Evolutionary conservation across 2,888 invertebrate species (phyloP).

Genomic region (Pteria penguin): DNA sequence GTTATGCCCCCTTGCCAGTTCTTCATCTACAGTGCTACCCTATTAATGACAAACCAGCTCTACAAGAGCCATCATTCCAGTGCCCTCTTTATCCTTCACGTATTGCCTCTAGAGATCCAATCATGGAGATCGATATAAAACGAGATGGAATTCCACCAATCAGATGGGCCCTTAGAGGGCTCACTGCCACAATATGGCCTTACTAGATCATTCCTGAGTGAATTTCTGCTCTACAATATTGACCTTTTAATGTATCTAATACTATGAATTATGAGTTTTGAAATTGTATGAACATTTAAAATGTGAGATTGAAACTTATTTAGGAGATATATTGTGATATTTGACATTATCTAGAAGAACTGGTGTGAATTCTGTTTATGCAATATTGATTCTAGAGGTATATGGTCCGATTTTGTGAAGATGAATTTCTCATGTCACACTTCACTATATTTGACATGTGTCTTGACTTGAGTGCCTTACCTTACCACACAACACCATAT

Average conservation of each 20-base stretch:
- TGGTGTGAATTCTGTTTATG: too few species aligned
- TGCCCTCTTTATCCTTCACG: slow-evolving; percentile 79
- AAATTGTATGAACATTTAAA: not conserved
- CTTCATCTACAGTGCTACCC: slow-evolving; percentile 79
- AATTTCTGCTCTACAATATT: not conserved
- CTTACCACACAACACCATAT: too few species aligned
- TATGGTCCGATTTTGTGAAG: too few species aligned
- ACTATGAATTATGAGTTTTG: not conserved
- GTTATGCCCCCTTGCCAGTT: slow-evolving; percentile 76
- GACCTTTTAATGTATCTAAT: not conserved
- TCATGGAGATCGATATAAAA: slow-evolving; percentile 77
- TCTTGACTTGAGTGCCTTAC: too few species aligned
- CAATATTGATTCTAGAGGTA: too few species aligned
- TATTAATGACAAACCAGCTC: slow-evolving; percentile 69
- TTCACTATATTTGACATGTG: too few species aligned
- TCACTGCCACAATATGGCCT: slow-evolving; percentile 78
- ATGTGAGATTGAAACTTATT: too few species aligned
- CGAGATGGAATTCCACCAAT: slow-evolving; percentile 74
- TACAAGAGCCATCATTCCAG: slow-evolving; percentile 74
- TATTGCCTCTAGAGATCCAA: slow-evolving; percentile 66
- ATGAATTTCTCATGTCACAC: too few species aligned
- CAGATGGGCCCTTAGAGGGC: slow-evolving; percentile 78
- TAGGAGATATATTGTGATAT: too few species aligned
- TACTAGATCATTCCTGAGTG: slow-evolving; percentile 61
- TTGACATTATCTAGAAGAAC: too few species aligned